These are phyloP conservation scores for Choristoneura rosaceana DNA, from an alignment of 2,888 invertebrate species.

Conservation along the genomic window DNA sequence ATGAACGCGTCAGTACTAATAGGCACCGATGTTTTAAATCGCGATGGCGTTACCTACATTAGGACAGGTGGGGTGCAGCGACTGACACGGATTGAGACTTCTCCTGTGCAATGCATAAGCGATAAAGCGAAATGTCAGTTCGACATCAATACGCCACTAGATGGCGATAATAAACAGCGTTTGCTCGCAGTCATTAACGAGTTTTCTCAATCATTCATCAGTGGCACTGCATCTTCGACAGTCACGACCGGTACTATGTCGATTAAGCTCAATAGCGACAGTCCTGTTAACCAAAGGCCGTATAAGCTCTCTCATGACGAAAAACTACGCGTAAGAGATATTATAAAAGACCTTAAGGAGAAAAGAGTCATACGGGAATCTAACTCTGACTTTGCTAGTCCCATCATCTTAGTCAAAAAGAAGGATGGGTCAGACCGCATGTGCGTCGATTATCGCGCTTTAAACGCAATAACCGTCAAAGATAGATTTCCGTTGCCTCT, in stretches of 20 bases:
- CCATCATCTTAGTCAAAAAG: conserved; percentile 47
- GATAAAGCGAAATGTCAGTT: background rate
- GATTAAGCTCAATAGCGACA: conserved; percentile 31
- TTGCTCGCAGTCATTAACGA: conserved; percentile 36
- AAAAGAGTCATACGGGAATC: conserved; percentile 46
- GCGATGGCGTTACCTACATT: conserved; percentile 46
- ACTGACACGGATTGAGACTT: conserved; percentile 23
- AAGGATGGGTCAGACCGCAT: conserved; percentile 43
- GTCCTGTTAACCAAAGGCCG: conserved; percentile 41
- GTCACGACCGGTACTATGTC: conserved; percentile 45
- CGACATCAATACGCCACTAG: conserved; percentile 40
- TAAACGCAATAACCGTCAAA: conserved; percentile 3
- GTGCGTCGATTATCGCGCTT: conserved; percentile 26
- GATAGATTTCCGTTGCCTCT: conserved; percentile 11
- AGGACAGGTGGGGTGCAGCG: conserved; percentile 40
- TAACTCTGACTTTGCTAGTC: conserved; percentile 44
- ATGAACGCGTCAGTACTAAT: conserved; percentile 46
- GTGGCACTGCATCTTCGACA: conserved; percentile 43
- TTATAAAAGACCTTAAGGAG: conserved; percentile 40
- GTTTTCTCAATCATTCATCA: conserved; percentile 38
- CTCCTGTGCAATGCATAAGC: background rate
- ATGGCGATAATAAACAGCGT: conserved; percentile 29
- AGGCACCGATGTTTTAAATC: conserved; percentile 48
- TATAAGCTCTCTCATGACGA: conserved; percentile 43
- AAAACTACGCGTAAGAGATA: conserved; percentile 41